phyloP scores from a whole-genome alignment of 2,888 invertebrate genomes.

The Synanthedon formicaeformis region DNA sequence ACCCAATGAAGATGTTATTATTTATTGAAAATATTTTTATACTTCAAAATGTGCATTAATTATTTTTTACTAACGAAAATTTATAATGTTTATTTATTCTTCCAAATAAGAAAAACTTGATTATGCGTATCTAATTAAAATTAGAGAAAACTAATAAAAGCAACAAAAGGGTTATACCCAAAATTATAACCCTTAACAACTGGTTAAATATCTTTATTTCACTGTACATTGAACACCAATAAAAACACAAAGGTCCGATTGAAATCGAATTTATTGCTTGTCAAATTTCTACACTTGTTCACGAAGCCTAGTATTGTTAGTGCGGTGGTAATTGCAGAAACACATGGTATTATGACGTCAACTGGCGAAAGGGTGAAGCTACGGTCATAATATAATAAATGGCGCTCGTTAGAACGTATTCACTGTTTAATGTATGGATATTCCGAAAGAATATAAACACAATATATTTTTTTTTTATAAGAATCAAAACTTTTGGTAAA shows the following conservation, averaged over 20 bases:
- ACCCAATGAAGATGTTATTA: too few species aligned
- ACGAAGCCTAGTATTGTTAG: slow-evolving; percentile 29
- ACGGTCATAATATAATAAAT: slow-evolving; percentile 9
- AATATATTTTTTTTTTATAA: too few species aligned
- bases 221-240: slow-evolving; percentile 41
- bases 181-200: slow-evolving; percentile 19
- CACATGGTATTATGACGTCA: slow-evolving; percentile 48
- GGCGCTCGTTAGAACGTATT: slow-evolving; percentile 7
- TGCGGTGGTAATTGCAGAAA: slow-evolving; percentile 53
- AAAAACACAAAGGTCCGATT: slow-evolving; percentile 37
- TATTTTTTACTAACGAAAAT: too few species aligned
- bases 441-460: too few species aligned
- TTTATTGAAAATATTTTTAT: too few species aligned
- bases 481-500: too few species aligned
- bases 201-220: slow-evolving; percentile 41
- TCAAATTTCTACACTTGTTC: slow-evolving; percentile 58
- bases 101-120: too few species aligned
- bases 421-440: not conserved
- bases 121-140: too few species aligned
- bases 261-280: slow-evolving; percentile 63
- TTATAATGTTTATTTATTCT: too few species aligned
- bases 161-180: not conserved
- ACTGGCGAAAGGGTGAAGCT: slow-evolving; percentile 38
- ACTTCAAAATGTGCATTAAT: too few species aligned
- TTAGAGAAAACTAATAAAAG: not conserved